Conservation (phyloP, 2,113 vertebrate species). For the Chrysochloris asiatica region DNA sequence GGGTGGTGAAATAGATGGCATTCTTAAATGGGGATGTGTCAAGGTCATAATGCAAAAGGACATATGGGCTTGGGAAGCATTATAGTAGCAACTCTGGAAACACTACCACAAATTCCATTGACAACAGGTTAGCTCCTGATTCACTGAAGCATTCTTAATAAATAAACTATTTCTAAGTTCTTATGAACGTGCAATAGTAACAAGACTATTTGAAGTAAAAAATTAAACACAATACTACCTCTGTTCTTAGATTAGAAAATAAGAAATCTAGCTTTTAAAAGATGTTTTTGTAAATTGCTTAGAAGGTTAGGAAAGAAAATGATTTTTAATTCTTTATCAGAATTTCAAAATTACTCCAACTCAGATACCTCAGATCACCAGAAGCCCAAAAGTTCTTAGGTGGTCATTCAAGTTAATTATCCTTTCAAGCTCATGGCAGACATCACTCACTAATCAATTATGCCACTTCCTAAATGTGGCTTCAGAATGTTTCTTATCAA, state of each 20-base stretch:
- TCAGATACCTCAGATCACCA: too few species aligned
- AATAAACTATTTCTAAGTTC: not conserved
- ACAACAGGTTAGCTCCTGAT: not conserved
- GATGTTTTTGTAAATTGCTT: constrained; percentile 35
- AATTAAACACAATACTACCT: not conserved
- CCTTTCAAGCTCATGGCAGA: not conserved
- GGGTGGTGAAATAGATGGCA: not conserved
- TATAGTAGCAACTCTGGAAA: not conserved
- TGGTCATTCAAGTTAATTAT: not conserved
- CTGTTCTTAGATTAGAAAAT: constrained; percentile 18
- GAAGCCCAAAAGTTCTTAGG: not conserved
- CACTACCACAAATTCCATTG: not conserved
- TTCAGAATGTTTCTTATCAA: not conserved
- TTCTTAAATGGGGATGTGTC: not conserved
- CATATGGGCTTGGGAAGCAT: not conserved
- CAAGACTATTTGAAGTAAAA: not conserved
- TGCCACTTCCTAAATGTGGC: not conserved
- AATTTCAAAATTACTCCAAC: constrained; percentile 30
- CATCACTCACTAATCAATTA: not conserved
- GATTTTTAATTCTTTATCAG: constrained; percentile 12
- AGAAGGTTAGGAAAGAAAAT: constrained; percentile 9
- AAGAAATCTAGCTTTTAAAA: constrained; percentile 17
- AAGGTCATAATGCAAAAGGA: not conserved
- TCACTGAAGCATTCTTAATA: not conserved
- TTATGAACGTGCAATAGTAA: not conserved